Conservation (phyloP, 2,888 invertebrate species). For the Eupeodes latifasciatus region DNA sequence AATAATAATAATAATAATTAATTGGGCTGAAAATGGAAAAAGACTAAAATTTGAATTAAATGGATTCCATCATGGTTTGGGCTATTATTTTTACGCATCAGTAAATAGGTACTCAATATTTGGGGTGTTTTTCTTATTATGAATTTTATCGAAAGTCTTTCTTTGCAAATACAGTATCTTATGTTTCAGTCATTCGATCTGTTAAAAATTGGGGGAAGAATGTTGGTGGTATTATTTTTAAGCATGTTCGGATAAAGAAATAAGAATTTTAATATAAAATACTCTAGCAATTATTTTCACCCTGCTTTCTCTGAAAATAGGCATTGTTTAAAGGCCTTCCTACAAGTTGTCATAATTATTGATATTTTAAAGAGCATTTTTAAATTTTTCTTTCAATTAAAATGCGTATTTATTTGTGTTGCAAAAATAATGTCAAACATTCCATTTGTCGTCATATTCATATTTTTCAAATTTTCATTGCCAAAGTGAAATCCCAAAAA, state of each 20-base stretch:
- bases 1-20: conserved; percentile 29
- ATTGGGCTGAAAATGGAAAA: neutral
- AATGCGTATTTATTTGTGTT: neutral
- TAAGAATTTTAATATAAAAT: too few relatives aligned
- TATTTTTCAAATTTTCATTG: neutral
- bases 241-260: too few relatives aligned
- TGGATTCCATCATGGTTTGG: conserved; percentile 3
- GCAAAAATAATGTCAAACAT: neutral
- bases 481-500: neutral
- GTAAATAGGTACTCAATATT: neutral
- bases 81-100: conserved; percentile 1
- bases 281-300: too few relatives aligned
- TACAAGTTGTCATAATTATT: too few relatives aligned
- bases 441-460: neutral
- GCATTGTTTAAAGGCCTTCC: too few relatives aligned
- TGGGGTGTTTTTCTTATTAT: neutral
- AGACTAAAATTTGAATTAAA: conserved; percentile 9
- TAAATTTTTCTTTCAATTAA: neutral
- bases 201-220: neutral
- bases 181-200: neutral
- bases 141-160: neutral
- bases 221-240: neutral
- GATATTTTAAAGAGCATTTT: too few relatives aligned
- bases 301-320: too few relatives aligned
- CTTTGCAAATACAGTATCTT: neutral